A percentile compares a stretch with the other conserved stretches of the same genome.
phyloP scores from a whole-genome alignment of 2,113 vertebrate species.

The Pedetes capensis region DNA sequence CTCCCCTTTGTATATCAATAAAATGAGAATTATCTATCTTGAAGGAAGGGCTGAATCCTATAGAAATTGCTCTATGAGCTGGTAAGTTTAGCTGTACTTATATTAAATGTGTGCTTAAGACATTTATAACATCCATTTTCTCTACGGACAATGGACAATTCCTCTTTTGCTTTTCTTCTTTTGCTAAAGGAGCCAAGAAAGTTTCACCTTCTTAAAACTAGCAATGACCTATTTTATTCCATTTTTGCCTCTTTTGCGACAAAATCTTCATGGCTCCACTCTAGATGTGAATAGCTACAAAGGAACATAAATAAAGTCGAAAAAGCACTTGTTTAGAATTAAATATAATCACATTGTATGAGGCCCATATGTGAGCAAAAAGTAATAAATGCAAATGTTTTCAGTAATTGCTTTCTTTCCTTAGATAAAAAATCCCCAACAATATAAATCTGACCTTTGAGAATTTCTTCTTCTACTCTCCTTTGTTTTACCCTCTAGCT shows the following conservation, averaged over 20 bases:
- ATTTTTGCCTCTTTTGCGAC: neutral
- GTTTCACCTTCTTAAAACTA: neutral
- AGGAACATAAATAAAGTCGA: neutral
- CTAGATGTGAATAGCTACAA: neutral
- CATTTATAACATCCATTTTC: neutral
- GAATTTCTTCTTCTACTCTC: neutral
- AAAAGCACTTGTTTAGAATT: neutral
- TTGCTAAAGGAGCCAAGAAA: neutral
- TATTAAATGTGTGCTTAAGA: neutral
- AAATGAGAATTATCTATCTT: neutral
- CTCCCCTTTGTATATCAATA: neutral
- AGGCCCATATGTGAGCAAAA: neutral
- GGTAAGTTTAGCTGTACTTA: neutral
- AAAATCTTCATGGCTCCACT: neutral
- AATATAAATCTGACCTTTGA: constrained; percentile 37
- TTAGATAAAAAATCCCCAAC: constrained; percentile 4
- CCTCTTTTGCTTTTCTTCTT: neutral
- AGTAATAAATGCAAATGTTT: neutral
- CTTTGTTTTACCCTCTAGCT: neutral
- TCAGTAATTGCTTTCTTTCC: constrained; percentile 32
- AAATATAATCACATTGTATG: neutral
- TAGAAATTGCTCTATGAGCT: neutral
- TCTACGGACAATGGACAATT: neutral
- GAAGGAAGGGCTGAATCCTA: neutral
- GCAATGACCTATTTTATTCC: neutral